Percentiles rank a stretch among this genome's conserved stretches.
These are phyloP conservation scores for Tympanoctomys barrerae DNA, from an alignment of 2,797 vertebrate species.

Conservation along the genomic window DNA sequence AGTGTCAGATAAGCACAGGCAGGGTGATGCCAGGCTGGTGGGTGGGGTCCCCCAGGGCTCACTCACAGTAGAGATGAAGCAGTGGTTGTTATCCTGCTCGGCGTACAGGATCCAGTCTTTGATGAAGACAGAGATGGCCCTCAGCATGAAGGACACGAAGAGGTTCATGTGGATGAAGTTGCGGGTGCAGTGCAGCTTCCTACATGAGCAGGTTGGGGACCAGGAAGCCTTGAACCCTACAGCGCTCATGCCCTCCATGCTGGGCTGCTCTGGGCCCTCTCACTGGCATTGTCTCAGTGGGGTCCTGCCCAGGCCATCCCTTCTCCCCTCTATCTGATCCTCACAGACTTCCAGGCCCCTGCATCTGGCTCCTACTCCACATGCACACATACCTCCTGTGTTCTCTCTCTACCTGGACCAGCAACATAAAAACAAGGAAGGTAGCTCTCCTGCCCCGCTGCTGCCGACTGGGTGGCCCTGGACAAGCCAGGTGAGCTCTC, in stretches of 20 bases:
- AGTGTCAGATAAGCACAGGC: background rate
- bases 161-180: constrained; percentile 99
- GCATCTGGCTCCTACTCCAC: fast-evolving
- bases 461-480: background rate
- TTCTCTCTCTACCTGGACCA: background rate
- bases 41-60: fast-evolving
- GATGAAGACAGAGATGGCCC: constrained; percentile 98
- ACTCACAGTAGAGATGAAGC: constrained; percentile 94
- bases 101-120: constrained; percentile 97
- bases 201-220: constrained; percentile 63
- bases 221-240: background rate
- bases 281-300: background rate
- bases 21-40: fast-evolving
- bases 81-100: constrained; percentile 95
- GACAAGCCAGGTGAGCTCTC: background rate
- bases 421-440: background rate
- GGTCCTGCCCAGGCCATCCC: background rate
- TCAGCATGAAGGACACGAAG: constrained; percentile 98
- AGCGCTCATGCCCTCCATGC: background rate
- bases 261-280: background rate
- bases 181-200: constrained; percentile 98
- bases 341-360: background rate
- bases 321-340: background rate
- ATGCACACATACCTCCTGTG: background rate
- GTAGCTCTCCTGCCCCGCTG: background rate